Base-by-base conservation (phyloP, 2,888 invertebrate species). In the Ernsta delagoae region DNA sequence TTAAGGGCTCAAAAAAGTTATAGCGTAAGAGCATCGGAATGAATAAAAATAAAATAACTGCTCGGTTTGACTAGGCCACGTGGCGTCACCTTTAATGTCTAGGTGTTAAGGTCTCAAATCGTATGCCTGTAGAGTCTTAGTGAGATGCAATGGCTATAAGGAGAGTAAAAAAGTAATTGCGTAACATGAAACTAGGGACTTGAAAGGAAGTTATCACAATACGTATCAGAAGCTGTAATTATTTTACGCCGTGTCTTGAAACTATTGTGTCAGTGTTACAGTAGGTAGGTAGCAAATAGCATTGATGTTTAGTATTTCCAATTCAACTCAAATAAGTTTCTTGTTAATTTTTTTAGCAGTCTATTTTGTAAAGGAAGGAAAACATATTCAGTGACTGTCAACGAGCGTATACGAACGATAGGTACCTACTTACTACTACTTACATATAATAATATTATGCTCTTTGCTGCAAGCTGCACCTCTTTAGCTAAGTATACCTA, bases 131-230 rank as follows among this genome's bases (percentile, higher is more conserved):
- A 5, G 3, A 12, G 50, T 4, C 63, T 11, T 50, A 41, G 53
- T 53, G 24, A 53, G 11, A 9, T 31, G 63, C 63, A 54, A 48
- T 34, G 61, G n/a, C 39, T 39, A 31, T 31, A 34, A 60, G 43
- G 36, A 43, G 48, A 36, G 82, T 85, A 86, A 84, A 84, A 78
- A 75, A 72, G 77, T 85, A 85, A 90, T 89, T 89, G 87, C 85
- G 88, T 89, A 88, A 89, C 84, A 84, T 77, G 86, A 89, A 80
- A 84, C 83, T 74, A 81, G 11, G 79, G 79, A 74, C 65, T 78
- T 79, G 74, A 75, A 78, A 78, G 75, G 65, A 65, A 65, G 48
- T 48, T 57, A 65, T 65, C 57, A 65, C 57, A 65, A 65, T 41
- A 41, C 41, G 4, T 59, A 59, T 65, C 64, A 56, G 64, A 54